Percentiles rank a stretch among this genome's conserved stretches.
These are phyloP conservation scores for Mycalesis mineus DNA, from an alignment of 2,888 invertebrate species.

Conservation along the genomic window DNA sequence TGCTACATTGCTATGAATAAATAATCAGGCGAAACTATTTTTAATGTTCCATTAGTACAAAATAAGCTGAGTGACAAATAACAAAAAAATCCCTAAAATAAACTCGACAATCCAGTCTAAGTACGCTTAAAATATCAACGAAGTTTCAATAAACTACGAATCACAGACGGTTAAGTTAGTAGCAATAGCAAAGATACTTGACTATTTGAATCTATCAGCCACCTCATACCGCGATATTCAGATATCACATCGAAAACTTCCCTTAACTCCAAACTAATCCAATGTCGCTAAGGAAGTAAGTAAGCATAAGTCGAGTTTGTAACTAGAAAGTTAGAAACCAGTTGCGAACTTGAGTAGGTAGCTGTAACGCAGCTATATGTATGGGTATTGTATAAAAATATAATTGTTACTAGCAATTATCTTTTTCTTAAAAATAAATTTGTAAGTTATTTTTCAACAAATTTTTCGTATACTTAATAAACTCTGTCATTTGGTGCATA, in stretches of 20 bases:
- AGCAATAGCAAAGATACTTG: not conserved
- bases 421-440: not conserved
- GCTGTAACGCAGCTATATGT: not conserved
- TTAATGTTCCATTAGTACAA: no score
- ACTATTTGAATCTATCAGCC: not conserved
- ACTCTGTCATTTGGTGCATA: not conserved
- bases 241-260: constrained; percentile 40
- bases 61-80: no score
- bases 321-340: constrained; percentile 20
- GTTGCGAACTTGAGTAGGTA: not conserved
- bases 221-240: not conserved
- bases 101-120: no score
- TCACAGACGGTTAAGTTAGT: no score
- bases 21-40: no score
- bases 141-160: no score
- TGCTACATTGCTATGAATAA: no score
- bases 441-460: no score
- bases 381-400: not conserved
- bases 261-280: constrained; percentile 42
- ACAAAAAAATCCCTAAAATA: no score
- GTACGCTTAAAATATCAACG: no score
- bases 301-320: constrained; percentile 44
- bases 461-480: not conserved
- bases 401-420: not conserved
- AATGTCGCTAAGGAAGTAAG: constrained; percentile 44